Conservation (phyloP, 1,140 invertebrate genomes). For the Orussus abietinus region DNA sequence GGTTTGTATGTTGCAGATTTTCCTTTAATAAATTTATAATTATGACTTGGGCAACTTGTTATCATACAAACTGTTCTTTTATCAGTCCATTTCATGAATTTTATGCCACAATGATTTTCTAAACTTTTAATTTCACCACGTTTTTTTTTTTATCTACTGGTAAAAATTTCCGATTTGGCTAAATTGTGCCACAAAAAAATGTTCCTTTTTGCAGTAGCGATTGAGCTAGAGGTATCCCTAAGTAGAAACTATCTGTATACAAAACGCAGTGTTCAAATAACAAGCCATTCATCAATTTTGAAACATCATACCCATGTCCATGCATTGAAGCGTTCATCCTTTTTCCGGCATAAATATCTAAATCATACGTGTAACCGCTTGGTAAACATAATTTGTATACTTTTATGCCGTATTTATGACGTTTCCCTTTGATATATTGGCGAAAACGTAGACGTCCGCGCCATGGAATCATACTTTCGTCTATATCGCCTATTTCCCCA, state of each 20-base stretch:
- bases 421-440: slow-evolving; percentile 40
- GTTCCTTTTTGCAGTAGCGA: slow-evolving; percentile 7
- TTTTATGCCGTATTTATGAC: slow-evolving; percentile 44
- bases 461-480: slow-evolving; percentile 43
- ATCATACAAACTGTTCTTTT: no score
- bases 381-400: slow-evolving; percentile 36
- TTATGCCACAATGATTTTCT: no score
- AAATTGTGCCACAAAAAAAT: slow-evolving; percentile 11
- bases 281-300: slow-evolving; percentile 11
- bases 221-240: slow-evolving; percentile 3
- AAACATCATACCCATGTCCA: slow-evolving; percentile 9
- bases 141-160: slow-evolving; percentile 10
- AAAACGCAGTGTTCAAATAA: slow-evolving; percentile 12
- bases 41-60: slow-evolving; percentile 15
- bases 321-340: slow-evolving; percentile 13
- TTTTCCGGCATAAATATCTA: slow-evolving; percentile 24
- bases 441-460: slow-evolving; percentile 35
- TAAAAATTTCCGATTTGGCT: slow-evolving; percentile 13
- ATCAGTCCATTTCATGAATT: no score
- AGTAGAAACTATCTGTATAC: slow-evolving; percentile 7
- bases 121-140: no score
- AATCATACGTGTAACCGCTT: slow-evolving; percentile 33
- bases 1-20: slow-evolving; percentile 16
- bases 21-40: slow-evolving; percentile 16
- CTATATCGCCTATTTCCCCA: slow-evolving; percentile 30